Conservation (phyloP, 30 jellyfish, hydroid and myxozoan genomes). For the Rhopilema esculentum region DNA sequence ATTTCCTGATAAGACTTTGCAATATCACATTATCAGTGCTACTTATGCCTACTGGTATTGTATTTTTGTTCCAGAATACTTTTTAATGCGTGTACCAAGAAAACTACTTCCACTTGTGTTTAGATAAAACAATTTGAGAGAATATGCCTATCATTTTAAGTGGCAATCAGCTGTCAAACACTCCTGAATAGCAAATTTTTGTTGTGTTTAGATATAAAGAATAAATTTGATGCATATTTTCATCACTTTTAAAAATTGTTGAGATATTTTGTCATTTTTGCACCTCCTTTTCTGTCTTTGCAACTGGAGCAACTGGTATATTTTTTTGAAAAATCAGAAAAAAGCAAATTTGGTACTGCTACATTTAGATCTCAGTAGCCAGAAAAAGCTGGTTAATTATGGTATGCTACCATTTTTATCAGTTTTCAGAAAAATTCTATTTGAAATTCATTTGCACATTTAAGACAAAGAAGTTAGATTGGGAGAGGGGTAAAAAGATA, state of each 20-base stretch:
- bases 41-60: not conserved
- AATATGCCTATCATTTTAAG: not conserved
- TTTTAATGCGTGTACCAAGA: conserved; percentile 80
- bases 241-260: not conserved
- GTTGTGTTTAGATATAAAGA: not conserved
- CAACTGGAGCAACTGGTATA: not conserved
- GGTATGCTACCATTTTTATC: not conserved
- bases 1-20: conserved; percentile 22
- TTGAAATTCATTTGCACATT: not conserved
- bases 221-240: not conserved
- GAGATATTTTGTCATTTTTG: not conserved
- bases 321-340: not conserved
- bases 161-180: not conserved
- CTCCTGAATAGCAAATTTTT: not conserved
- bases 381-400: not conserved
- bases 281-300: not conserved
- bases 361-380: not conserved
- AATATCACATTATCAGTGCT: not conserved
- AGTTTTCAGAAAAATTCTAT: not conserved
- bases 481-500: not conserved
- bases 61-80: conserved; percentile 72
- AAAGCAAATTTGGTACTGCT: not conserved
- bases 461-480: not conserved
- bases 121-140: not conserved
- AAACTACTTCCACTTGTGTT: conserved; percentile 45